Evolutionary conservation across 2,888 invertebrate genomes (phyloP), one percentile per base, ranked within the genome.

Genomic region (Ennomos quercinarius): DNA sequence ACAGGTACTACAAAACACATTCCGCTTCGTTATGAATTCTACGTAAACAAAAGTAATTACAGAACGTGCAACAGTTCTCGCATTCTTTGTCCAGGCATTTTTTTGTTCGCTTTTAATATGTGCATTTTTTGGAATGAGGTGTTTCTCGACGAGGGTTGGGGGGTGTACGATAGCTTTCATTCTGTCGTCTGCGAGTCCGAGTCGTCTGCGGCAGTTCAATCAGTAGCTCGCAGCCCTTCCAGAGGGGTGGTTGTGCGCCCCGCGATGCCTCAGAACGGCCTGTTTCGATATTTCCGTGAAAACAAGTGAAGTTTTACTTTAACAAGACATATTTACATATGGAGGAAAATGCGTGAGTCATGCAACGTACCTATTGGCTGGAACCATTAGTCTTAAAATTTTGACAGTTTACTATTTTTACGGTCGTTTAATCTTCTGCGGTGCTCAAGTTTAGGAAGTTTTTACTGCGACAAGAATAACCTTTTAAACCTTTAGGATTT

Each of bases 51-150:
- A 74, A 79, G 78, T 77, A 77, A 83, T 83, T 77, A 82, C 66
- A 69, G 63, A 72, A 75, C 76, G 70, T 73, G 76, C 73, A 82
- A 82, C 80, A 76, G 72, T 83, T 80, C 78, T 80, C 71, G 72
- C 84, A 83, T 87, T 86, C 83, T 77, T 84, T 83, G 77, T 77
- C 66, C 58, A 11, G 61, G 67, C 67, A 66, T 70, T 72, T 78
- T 83, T 84, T 85, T 86, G 80, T 86, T 80, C 74, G 73, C 74
- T 83, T 81, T 77, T 78, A 79, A 81, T 80, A 82, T 84, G 86
- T 90, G 88, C 86, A 89, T 89, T 87, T 81, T 84, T 86, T 74
- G 73, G 71, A 75, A 77, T 76, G 77, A 77, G 76, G 77, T 80
- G 81, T 77, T 75, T 73, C 77, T 83, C 77, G 76, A 72, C 70